A percentile compares a stretch with the other conserved stretches of the same genome.
Evolutionary conservation across 64 coral and sea anemone genomes (phyloP).

Genomic region (Anthopleura sola): DNA sequence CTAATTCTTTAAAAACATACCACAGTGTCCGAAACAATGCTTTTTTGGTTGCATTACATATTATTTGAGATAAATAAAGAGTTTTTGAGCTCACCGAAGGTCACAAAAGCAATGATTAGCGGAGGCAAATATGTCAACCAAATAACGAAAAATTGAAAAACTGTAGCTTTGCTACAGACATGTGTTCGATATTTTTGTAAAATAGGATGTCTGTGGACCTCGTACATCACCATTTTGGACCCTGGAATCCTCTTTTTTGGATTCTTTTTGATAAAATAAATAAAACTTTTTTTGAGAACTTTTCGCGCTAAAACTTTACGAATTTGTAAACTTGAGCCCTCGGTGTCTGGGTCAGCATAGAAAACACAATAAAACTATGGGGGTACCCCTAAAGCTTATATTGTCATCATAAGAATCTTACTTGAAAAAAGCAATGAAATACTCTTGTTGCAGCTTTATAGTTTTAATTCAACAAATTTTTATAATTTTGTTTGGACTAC

Average conservation of each 20-base stretch:
- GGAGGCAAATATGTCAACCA: slow-evolving; percentile 88
- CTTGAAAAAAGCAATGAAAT: no score
- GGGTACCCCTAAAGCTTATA: background rate
- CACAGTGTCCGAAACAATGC: background rate
- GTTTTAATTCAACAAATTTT: no score
- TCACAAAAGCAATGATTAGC: slow-evolving; percentile 85
- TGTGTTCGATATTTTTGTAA: slow-evolving; percentile 91
- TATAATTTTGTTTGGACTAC: background rate
- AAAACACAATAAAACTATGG: background rate
- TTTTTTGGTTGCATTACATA: background rate
- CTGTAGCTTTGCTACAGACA: slow-evolving; percentile 84
- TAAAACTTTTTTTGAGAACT: background rate
- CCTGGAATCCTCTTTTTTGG: background rate
- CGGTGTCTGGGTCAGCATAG: background rate
- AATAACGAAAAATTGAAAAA: slow-evolving; percentile 91
- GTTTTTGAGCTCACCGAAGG: slow-evolving; percentile 57
- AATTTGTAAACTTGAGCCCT: slow-evolving; percentile 52
- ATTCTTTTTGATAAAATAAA: slow-evolving; percentile 37
- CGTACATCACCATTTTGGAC: slow-evolving; percentile 97
- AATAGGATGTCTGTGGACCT: slow-evolving; percentile 85
- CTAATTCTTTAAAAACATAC: background rate
- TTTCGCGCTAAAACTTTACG: slow-evolving; percentile 46
- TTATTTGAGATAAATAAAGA: background rate
- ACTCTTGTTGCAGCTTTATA: background rate
- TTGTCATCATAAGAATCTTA: background rate